Conservation (phyloP, 1,140 invertebrate genomes). For the Drosophila tropicalis region DNA sequence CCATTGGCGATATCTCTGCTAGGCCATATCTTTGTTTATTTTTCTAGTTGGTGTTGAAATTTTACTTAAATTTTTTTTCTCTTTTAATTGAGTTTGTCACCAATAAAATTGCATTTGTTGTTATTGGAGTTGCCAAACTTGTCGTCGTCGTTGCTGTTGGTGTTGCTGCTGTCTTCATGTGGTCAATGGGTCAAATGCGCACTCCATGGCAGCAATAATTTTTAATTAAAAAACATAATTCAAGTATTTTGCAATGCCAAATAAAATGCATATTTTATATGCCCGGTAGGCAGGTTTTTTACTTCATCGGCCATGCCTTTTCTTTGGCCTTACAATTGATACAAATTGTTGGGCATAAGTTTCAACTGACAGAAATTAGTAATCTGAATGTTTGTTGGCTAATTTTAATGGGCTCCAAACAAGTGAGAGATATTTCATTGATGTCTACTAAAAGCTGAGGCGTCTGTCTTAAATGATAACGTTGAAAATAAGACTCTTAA, state of each 20-base stretch:
- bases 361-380: neutral
- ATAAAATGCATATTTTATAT: constrained; percentile 52
- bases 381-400: no score
- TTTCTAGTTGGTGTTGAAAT: constrained; percentile 12
- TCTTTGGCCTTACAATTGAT: neutral
- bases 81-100: constrained; percentile 56
- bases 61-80: constrained; percentile 8
- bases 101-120: constrained; percentile 61
- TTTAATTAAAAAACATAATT: constrained; percentile 71
- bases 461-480: no score
- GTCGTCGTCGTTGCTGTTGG: constrained; percentile 25
- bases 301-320: neutral
- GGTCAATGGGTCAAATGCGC: constrained; percentile 62
- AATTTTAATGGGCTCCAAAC: no score
- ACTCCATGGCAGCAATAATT: constrained; percentile 46
- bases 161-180: constrained; percentile 17
- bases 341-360: neutral
- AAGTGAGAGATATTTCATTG: neutral
- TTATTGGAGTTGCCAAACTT: constrained; percentile 58
- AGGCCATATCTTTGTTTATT: no score
- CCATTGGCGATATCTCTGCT: neutral
- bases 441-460: no score
- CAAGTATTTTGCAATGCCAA: constrained; percentile 52
- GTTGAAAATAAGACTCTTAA: no score
- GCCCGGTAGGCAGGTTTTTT: neutral